Evolutionary conservation across 1,140 invertebrate species (phyloP).

Genomic region (Sycophaga agraensis): DNA sequence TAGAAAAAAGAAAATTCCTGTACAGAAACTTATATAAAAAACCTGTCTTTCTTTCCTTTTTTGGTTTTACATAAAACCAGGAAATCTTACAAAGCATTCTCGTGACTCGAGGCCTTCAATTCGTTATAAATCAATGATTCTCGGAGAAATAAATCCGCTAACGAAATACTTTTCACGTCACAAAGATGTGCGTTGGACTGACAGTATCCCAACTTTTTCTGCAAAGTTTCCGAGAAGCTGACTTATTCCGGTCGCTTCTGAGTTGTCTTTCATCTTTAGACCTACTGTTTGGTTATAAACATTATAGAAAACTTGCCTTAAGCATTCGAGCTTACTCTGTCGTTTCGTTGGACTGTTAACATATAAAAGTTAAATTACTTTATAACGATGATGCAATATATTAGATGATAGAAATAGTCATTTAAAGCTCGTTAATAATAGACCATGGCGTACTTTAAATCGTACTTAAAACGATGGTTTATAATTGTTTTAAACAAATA

Average conservation of each 20-base stretch:
- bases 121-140: slow-evolving; percentile 36
- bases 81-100: slow-evolving; percentile 3
- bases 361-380: too few species aligned
- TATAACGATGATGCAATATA: too few species aligned
- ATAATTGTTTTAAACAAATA: too few species aligned
- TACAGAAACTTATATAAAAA: too few species aligned
- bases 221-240: slow-evolving; percentile 62
- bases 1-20: not conserved
- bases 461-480: too few species aligned
- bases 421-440: too few species aligned
- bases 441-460: too few species aligned
- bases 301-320: slow-evolving; percentile 61
- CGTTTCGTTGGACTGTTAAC: too few species aligned
- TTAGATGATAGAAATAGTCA: too few species aligned
- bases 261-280: slow-evolving; percentile 60
- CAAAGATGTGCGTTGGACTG: slow-evolving; percentile 53
- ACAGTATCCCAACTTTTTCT: slow-evolving; percentile 63
- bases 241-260: slow-evolving; percentile 53
- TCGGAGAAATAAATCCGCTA: slow-evolving; percentile 27
- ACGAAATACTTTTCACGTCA: slow-evolving; percentile 42
- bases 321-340: slow-evolving; percentile 60
- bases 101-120: not conserved
- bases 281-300: slow-evolving; percentile 60
- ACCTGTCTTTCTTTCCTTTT: too few species aligned
- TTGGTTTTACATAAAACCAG: not conserved